Base-by-base conservation (phyloP, 2,888 invertebrate genomes). In the Drosophila macrospina region DNA sequence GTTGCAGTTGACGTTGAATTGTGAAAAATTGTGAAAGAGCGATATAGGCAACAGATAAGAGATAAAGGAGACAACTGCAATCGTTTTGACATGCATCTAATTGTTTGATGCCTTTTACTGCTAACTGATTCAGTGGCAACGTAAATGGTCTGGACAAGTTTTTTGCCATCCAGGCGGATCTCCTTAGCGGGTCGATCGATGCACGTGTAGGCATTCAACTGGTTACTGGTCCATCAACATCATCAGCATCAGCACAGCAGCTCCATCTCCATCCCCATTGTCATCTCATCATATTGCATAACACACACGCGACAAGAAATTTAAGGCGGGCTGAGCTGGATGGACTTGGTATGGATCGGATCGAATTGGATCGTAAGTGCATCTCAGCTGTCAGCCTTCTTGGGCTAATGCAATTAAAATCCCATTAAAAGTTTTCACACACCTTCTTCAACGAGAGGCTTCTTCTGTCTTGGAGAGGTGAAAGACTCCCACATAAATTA, bases 341-440 rank as follows among this genome's bases (percentile, higher is more conserved):
- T 66, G 56, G 51, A 47, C 50, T 50, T 34, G 16, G 15, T 20
- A 13, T 13, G 60, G 50, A 55, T 57, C 28, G 65, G 48, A 34
- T 64, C 39, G 28, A 63, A 60, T 66, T 73, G 55, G 51, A 41
- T 52, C 20, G 41, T 37, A 52, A 55, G 60, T 73, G 69, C 73
- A 51, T 51, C 62, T 56, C 62, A 82, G 64, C 69, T 63, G 83
- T 83, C 77, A 54, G 69, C 80, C 88, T 77, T 69, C 69, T 85
- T 64, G 45, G 88, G 62, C 59, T 72, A 74, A 80, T 78, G 81
- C 74, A 88, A 88, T 88, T 88, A 89, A 88, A 83, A 78, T 79
- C 71, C 85, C 77, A 89, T 89, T 89, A 90, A 90, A 89, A 79
- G 80, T 78, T 72, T 78, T 87, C 83, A 75, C 89, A 89, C 86